Conservation (phyloP, 2,113 vertebrate genomes). For the Ia io region DNA sequence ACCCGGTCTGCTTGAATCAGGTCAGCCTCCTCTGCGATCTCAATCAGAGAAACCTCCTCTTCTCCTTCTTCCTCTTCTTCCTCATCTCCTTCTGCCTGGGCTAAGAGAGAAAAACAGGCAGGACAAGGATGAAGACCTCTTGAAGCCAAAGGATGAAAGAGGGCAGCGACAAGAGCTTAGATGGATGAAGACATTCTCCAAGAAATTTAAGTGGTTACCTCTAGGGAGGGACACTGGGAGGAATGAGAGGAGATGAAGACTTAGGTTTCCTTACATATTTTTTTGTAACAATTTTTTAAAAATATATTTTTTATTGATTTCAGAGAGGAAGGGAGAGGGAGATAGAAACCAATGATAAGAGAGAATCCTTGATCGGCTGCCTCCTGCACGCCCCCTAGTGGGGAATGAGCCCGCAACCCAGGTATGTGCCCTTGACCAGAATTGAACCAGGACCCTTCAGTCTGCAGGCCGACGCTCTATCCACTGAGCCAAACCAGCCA, state of each 20-base stretch:
- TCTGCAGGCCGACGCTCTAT: no score
- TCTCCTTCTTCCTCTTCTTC: slow-evolving; percentile 68
- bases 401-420: no score
- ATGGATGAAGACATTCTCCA: not conserved
- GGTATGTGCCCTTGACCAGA: no score
- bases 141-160: not conserved
- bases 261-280: not conserved
- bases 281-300: not conserved
- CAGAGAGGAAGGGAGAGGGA: no score
- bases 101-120: slow-evolving; percentile 57
- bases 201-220: not conserved
- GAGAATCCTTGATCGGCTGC: no score
- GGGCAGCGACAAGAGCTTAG: not conserved
- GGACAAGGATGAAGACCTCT: not conserved
- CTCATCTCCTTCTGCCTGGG: slow-evolving; percentile 72
- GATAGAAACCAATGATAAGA: no score
- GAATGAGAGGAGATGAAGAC: not conserved
- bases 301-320: no score
- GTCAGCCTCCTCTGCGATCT: slow-evolving; percentile 90
- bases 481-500: no score
- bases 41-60: slow-evolving; percentile 84
- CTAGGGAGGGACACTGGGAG: not conserved
- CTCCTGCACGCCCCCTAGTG: no score
- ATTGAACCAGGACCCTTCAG: no score
- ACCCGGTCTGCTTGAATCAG: slow-evolving; percentile 91